A percentile compares a stretch with the other conserved stretches of the same genome.
These are phyloP conservation scores for Parnassius mnemosyne DNA, from an alignment of 2,888 invertebrate species.

Conservation along the genomic window DNA sequence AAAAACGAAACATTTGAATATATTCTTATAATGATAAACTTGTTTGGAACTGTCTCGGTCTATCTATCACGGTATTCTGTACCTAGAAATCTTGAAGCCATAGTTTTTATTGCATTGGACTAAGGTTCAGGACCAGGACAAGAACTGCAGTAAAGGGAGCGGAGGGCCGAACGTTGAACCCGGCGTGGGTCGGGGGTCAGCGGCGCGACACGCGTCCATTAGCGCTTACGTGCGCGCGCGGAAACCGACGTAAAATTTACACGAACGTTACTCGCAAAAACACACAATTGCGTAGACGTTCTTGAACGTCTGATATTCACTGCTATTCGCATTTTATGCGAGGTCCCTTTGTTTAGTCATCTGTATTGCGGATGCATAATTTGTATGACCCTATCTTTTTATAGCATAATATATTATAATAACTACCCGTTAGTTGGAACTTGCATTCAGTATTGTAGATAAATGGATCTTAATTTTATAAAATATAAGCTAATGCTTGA, in stretches of 20 bases:
- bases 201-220: slow-evolving; percentile 73
- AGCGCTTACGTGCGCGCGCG: slow-evolving; percentile 61
- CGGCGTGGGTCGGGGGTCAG: slow-evolving; percentile 77
- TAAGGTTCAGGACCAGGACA: neutral
- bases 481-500: too few relatives aligned
- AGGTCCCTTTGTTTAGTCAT: slow-evolving; percentile 1
- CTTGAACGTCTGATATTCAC: slow-evolving; percentile 1
- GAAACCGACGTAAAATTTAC: slow-evolving; percentile 40
- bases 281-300: slow-evolving; percentile 3
- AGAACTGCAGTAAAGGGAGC: slow-evolving; percentile 34
- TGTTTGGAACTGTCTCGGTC: too few relatives aligned
- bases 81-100: neutral
- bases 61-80: too few relatives aligned
- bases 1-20: too few relatives aligned
- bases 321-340: neutral
- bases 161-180: slow-evolving; percentile 69
- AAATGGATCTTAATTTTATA: too few relatives aligned
- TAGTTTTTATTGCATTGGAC: neutral
- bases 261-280: slow-evolving; percentile 33
- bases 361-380: neutral
- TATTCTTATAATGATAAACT: too few relatives aligned
- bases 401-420: neutral
- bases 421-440: neutral
- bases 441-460: too few relatives aligned
- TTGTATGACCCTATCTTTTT: neutral